A percentile compares a stretch with the other conserved stretches of the same genome.
Conservation (phyloP, 92 coral and sea anemone genomes). For the Micromussa lordhowensis region DNA sequence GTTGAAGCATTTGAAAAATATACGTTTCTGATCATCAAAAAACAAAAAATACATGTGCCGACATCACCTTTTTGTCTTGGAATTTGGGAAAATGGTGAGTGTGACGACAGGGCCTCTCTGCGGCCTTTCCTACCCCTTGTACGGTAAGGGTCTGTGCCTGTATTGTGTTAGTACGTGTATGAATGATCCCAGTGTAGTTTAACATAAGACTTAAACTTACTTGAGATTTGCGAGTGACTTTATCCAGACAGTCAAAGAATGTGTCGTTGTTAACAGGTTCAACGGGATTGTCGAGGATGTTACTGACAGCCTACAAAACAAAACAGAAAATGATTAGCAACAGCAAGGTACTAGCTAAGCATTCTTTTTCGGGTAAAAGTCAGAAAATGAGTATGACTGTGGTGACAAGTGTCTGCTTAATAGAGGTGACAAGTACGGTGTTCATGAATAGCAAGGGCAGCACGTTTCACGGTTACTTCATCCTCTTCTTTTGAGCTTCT, state of each 20-base stretch:
- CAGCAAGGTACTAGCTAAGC: background rate
- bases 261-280: slow-evolving; percentile 97
- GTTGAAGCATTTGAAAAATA: background rate
- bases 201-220: slow-evolving; percentile 24
- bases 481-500: too few species aligned
- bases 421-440: background rate
- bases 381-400: background rate
- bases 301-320: slow-evolving; percentile 85
- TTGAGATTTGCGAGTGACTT: slow-evolving; percentile 85
- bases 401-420: background rate
- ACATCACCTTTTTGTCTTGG: background rate
- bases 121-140: too few species aligned
- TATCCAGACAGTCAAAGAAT: slow-evolving; percentile 94
- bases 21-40: background rate
- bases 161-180: background rate
- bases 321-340: background rate
- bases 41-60: background rate
- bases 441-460: background rate
- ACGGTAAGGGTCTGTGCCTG: background rate
- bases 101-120: too few species aligned
- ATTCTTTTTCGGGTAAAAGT: background rate
- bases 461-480: too few species aligned
- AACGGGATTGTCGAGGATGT: slow-evolving; percentile 93
- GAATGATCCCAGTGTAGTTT: too few species aligned
- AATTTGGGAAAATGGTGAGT: background rate